phyloP scores from a whole-genome alignment of 2,888 invertebrate species.

The Petrolisthes manimaculis region DNA sequence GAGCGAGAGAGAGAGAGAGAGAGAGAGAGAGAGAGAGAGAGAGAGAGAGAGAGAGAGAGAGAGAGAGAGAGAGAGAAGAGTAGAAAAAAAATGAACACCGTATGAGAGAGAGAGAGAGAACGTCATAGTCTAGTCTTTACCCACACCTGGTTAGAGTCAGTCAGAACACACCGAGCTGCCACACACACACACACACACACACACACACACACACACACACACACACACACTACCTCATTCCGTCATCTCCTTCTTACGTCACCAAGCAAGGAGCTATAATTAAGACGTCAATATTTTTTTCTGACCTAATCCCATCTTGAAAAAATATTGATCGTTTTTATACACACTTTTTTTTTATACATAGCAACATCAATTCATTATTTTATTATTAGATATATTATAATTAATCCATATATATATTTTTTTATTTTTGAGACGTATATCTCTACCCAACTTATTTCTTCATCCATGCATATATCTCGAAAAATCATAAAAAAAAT shows the following conservation, averaged over 20 bases:
- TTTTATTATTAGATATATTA: neutral
- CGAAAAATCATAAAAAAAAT: neutral
- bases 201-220: neutral
- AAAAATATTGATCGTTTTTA: too few relatives aligned
- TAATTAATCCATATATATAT: neutral
- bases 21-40: conserved; percentile 10
- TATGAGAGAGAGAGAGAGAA: neutral
- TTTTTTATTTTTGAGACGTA: neutral
- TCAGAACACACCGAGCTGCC: neutral
- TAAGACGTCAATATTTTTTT: too few relatives aligned
- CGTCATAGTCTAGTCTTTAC: neutral
- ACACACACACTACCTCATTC: conserved; percentile 10
- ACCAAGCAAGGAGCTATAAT: neutral
- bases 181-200: neutral
- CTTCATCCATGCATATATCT: neutral
- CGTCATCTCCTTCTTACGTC: neutral
- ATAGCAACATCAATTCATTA: neutral
- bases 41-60: neutral
- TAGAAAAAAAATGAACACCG: neutral
- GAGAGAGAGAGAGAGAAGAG: neutral
- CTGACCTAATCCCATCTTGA: too few relatives aligned
- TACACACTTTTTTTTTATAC: neutral
- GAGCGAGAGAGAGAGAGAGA: too few relatives aligned
- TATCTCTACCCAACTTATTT: neutral
- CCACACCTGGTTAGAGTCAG: neutral